Conservation (phyloP, 1,140 invertebrate genomes). For the Idris sp. region DNA sequence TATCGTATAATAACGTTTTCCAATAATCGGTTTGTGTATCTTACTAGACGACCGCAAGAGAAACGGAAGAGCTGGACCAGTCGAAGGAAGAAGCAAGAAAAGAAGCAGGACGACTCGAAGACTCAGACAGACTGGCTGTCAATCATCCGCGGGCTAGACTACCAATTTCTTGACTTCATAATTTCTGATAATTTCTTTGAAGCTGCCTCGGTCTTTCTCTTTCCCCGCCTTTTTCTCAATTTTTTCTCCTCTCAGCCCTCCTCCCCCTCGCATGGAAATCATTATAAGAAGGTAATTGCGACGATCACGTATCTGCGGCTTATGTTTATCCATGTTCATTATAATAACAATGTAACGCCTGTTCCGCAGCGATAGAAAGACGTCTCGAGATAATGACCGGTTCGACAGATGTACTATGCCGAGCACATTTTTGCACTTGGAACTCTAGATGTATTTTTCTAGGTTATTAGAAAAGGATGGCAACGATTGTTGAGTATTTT, state of each 20-base stretch:
- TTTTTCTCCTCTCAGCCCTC: constrained; percentile 43
- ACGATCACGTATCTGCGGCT: constrained; percentile 76
- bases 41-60: constrained; percentile 57
- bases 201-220: constrained; percentile 65
- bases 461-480: too few species aligned
- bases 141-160: constrained; percentile 78
- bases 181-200: constrained; percentile 78
- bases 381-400: constrained; percentile 69
- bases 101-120: constrained; percentile 54
- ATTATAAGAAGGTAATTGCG: constrained; percentile 78
- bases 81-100: constrained; percentile 33
- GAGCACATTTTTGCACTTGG: constrained; percentile 8
- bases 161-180: constrained; percentile 78
- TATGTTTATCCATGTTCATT: constrained; percentile 78
- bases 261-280: constrained; percentile 69
- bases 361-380: constrained; percentile 58
- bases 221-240: constrained; percentile 35
- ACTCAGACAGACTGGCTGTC: constrained; percentile 74
- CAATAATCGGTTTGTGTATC: constrained; percentile 63
- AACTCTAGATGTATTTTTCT: constrained; percentile 28
- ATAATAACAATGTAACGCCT: constrained; percentile 78
- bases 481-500: too few species aligned
- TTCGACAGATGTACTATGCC: constrained; percentile 64
- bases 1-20: constrained; percentile 59
- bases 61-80: constrained; percentile 47